Evolutionary conservation across 2,888 invertebrate genomes (phyloP), one percentile per base, ranked within the genome.

Genomic region (Dicycla oo): DNA sequence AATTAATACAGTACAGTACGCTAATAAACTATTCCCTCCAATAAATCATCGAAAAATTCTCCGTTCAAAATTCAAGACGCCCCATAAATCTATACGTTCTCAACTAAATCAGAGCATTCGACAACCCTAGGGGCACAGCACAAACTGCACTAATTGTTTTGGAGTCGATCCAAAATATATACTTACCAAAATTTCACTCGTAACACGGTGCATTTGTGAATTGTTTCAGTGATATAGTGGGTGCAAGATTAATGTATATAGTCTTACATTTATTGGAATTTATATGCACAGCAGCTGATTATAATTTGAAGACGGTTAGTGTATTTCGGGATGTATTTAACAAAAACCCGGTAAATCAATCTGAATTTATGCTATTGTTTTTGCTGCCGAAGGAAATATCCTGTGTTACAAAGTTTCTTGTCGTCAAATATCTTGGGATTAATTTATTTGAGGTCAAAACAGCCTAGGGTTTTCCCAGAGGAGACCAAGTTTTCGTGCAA

Each of bases 121-220:
- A 77, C 78, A 85, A 62, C 86, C 87, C 85, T 85, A 30, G 60
- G 18, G 23, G 53, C 38, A 75, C 61, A 74, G 74, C 88, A 87
- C 87, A 87, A 87, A 87, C 91, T 90, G 92, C 92, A 92, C 94
- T 96, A 95, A 95, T 95, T 95, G 94, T 95, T 95, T 96, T 96
- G 95, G 95, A 94, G 88, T 86, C 91, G 85, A 90, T 95, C 95
- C 95, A 95, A 95, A 93, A 94, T 93, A 94, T 93, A 93, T 93
- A 93, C 94, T 94, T 93, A 94, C 92, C 90, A 89, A 91, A 94
- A 93, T 94, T 94, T 93, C 92, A 91, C 88, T 91, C 88, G 90
- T 89, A 89, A 87, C 88, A 86, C 88, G 87, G 83, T 89, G 92
- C 91, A 92, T 91, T 91, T 89, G 82, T 88, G 89, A 90, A 91